Conservation (phyloP, 2,113 vertebrate species). For the Gopherus evgoodei region DNA sequence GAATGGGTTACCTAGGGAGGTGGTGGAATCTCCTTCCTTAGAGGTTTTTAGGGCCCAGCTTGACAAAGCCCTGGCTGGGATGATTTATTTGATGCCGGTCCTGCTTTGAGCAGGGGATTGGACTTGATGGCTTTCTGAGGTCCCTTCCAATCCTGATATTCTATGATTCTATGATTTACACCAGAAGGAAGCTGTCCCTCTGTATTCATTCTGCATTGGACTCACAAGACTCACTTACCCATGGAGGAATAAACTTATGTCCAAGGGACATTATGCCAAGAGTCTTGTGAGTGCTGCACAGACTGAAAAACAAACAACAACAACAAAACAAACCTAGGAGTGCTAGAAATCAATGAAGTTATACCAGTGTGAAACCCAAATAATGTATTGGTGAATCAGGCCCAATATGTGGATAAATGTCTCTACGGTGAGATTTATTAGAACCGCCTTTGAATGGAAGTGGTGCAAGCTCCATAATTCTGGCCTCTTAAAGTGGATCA, state of each 20-base stretch:
- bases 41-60: too few species aligned
- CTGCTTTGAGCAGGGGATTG: too few species aligned
- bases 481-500: background rate
- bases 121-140: too few species aligned
- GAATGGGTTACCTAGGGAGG: too few species aligned
- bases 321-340: background rate
- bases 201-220: background rate
- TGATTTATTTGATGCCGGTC: too few species aligned
- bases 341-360: background rate
- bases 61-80: too few species aligned
- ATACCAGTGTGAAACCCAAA: background rate
- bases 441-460: background rate
- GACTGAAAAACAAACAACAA: background rate
- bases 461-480: background rate
- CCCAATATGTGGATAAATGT: background rate
- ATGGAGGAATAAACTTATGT: background rate
- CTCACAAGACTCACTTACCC: background rate
- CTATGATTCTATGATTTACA: too few species aligned
- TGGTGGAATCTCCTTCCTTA: too few species aligned
- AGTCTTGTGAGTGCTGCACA: background rate
- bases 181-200: too few species aligned
- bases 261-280: background rate
- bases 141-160: too few species aligned
- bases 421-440: background rate
- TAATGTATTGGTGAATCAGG: background rate